Evolutionary conservation across 2,797 vertebrate genomes (phyloP), one percentile per base, ranked within the genome.

Genomic region (Acridotheres tristis): DNA sequence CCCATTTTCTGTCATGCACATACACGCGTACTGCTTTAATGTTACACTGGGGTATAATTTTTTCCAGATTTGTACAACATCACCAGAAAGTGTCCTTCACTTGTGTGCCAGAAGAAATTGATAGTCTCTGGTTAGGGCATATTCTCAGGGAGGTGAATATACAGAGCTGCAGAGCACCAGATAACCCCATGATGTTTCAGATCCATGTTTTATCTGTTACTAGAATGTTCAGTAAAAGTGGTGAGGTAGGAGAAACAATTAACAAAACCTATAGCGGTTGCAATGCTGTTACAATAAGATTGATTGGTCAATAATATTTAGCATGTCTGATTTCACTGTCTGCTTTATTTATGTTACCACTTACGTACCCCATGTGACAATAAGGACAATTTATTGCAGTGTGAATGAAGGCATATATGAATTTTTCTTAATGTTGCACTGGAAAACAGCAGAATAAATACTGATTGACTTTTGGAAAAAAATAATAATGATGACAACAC

Each of bases 141-240:
- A 11, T 58, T 72, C 6, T 23, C 30, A 16, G 29, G 15, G 12
- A 36, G 26, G 43, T 2, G 6, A 75, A 36, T 47, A 58, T 1
- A 2, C 20, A 47, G 7, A 47, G 1, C 19, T 57, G 62, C 81
- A 81, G 10, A 72, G 5, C 1, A 2, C 16, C 7, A 27, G 32
- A 21, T 5, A 58, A n/a, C 0, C 0, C 17, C 1, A 5, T 4
- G 26, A 4, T 1, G 27, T n/a, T 87, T 89, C 63, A 91, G n/a
- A 76, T 4, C 15, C 2, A 1, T 4, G 2, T 62, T 82, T 89
- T 30, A 2, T 47, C 25, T 47, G 7, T 65, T 65, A 13, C 14
- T 25, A 61, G 10, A 25, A 22, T 25, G 5, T n/a, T 89, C 21
- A 61, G 16, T 61, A 72, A 75, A 54, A 21, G 3, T 47, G 9